Evolutionary conservation across 2,113 vertebrate genomes (phyloP).

Genomic region (Hippoglossus stenolepis): DNA sequence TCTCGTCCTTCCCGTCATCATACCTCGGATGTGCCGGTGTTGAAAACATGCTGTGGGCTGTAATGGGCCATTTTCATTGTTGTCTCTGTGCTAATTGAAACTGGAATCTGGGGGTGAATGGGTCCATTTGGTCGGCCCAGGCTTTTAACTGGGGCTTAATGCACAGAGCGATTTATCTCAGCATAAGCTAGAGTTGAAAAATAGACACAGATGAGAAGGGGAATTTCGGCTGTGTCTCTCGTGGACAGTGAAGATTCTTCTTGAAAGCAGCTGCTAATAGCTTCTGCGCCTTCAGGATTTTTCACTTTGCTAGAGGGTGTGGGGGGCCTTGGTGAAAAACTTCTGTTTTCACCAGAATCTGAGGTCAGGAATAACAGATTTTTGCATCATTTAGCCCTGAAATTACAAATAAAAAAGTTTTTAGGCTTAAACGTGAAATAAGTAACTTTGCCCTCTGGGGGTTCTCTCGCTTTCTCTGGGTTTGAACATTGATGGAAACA

Average conservation of each 20-base stretch:
- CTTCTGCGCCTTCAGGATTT: neutral
- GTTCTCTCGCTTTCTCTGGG: too few species aligned
- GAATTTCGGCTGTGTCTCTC: neutral
- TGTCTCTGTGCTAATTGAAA: constrained; percentile 58
- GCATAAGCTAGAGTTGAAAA: neutral
- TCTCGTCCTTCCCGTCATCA: constrained; percentile 37
- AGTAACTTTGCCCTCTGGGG: too few species aligned
- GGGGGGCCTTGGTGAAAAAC: too few species aligned
- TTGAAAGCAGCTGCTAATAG: constrained; percentile 17
- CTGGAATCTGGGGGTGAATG: constrained; percentile 44
- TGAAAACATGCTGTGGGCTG: constrained; percentile 41
- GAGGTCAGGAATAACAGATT: too few species aligned
- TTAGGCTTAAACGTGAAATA: too few species aligned
- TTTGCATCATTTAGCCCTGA: too few species aligned
- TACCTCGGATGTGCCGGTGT: constrained; percentile 35
- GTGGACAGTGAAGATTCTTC: constrained; percentile 1
- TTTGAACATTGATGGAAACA: neutral
- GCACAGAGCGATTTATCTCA: constrained; percentile 29
- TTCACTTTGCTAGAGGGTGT: neutral
- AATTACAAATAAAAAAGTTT: too few species aligned
- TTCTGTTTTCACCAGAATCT: too few species aligned
- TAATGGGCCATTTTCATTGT: constrained; percentile 40
- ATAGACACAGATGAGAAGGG: constrained; percentile 14
- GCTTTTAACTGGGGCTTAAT: constrained; percentile 61
- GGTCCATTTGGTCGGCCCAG: constrained; percentile 49